A percentile compares a stretch with the other conserved stretches of the same genome.
phyloP scores from a whole-genome alignment of 2,888 invertebrate species.

The Steinernema hermaphroditum region DNA sequence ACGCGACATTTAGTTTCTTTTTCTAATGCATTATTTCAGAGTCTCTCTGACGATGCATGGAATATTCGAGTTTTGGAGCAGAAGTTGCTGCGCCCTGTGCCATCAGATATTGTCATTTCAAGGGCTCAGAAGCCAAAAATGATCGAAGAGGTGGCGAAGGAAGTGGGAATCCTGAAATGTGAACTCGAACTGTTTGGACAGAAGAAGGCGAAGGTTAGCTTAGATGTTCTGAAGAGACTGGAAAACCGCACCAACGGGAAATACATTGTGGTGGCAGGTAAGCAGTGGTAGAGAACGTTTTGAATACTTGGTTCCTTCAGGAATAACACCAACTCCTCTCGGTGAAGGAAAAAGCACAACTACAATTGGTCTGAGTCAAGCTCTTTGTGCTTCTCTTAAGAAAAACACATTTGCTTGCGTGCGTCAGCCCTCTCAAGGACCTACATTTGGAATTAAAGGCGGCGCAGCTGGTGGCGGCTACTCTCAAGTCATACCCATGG shows the following conservation, averaged over 20 bases:
- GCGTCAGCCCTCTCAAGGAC: constrained; percentile 96
- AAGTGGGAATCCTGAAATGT: constrained; percentile 72
- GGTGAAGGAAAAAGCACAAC: constrained; percentile 99
- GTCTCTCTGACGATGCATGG: not conserved
- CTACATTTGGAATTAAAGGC: constrained; percentile 95
- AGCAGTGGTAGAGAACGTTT: not conserved
- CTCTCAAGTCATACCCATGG: constrained; percentile 93
- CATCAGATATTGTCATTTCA: constrained; percentile 88
- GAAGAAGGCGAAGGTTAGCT: constrained; percentile 89
- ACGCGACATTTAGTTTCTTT: not conserved
- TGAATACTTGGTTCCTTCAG: constrained; percentile 66
- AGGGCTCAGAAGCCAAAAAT: constrained; percentile 71
- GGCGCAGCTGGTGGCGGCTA: constrained; percentile 99
- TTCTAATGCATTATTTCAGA: not conserved
- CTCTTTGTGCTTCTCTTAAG: constrained; percentile 79
- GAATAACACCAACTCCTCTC: constrained; percentile 96
- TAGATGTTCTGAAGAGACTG: constrained; percentile 80
- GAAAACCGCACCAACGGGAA: constrained; percentile 77
- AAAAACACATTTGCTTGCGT: constrained; percentile 87
- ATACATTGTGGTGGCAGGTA: constrained; percentile 89
- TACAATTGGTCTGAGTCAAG: constrained; percentile 81
- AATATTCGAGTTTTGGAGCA: not conserved
- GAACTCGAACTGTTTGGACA: constrained; percentile 89
- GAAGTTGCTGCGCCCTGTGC: constrained; percentile 74
- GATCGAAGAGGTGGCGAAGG: constrained; percentile 59